Evolutionary conservation across 2,113 vertebrate species (phyloP).

Genomic region (Pomatostomus ruficeps): DNA sequence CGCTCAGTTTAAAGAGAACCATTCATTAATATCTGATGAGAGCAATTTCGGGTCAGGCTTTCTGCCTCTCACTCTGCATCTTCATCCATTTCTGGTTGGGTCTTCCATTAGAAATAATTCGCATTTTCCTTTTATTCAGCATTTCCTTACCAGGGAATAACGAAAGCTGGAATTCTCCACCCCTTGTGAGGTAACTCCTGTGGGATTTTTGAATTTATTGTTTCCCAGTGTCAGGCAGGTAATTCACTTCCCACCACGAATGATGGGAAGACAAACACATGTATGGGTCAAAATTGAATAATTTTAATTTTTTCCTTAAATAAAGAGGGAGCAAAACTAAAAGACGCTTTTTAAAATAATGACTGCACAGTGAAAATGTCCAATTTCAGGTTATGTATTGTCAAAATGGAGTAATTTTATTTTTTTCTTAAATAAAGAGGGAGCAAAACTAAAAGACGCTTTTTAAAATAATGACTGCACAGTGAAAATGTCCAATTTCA

Average conservation of each 20-base stretch:
- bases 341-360: not conserved
- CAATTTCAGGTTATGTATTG: not conserved
- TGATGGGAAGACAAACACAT: not conserved
- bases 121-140: not conserved
- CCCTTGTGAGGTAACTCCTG: not conserved
- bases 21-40: constrained; percentile 14
- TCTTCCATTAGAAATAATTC: not conserved
- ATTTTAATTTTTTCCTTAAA: not conserved
- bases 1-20: not conserved
- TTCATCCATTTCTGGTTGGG: not conserved
- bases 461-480: not conserved
- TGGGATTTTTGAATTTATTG: not conserved
- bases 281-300: not conserved
- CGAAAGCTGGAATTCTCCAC: not conserved
- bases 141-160: not conserved
- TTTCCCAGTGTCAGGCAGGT: not conserved
- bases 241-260: not conserved
- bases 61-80: not conserved
- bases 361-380: accelerated
- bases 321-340: not conserved
- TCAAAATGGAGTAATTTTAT: not conserved
- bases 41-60: constrained; percentile 1
- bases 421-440: not conserved
- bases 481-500: not conserved
- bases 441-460: not conserved